Conservation (phyloP, 2,113 vertebrate genomes). For the Chitala chitala region DNA sequence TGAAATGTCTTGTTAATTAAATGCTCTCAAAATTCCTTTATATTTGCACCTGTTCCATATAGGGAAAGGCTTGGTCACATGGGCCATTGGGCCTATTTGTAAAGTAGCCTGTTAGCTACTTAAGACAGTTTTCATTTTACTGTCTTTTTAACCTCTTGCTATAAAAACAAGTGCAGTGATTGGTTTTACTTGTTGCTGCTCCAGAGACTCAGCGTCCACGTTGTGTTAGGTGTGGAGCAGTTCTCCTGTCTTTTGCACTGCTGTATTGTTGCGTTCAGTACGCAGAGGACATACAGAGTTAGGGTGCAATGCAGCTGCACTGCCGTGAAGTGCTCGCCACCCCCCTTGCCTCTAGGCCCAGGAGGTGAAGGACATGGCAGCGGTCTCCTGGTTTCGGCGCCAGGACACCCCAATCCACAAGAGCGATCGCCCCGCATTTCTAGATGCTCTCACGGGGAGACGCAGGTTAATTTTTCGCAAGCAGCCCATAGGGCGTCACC, state of each 20-base stretch:
- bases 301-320: not conserved
- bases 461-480: constrained; percentile 28
- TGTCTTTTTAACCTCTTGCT: no score
- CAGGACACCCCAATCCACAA: not conserved
- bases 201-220: no score
- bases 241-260: not conserved
- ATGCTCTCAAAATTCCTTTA: not conserved
- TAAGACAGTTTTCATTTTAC: not conserved
- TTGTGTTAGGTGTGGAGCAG: not conserved
- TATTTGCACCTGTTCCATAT: not conserved
- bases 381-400: constrained; percentile 9
- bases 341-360: not conserved
- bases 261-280: not conserved
- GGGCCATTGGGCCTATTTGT: not conserved
- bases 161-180: no score
- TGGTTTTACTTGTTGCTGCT: no score
- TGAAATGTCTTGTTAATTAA: constrained; percentile 17
- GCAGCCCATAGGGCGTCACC: constrained; percentile 17
- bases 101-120: not conserved
- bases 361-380: constrained; percentile 17
- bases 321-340: not conserved
- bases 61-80: not conserved
- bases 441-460: constrained; percentile 17
- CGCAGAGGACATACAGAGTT: not conserved
- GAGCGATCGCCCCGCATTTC: constrained; percentile 20